Percentiles rank a stretch among this genome's conserved stretches.
Conservation (phyloP, 2,797 vertebrate species). For the Sciurus vulgaris region DNA sequence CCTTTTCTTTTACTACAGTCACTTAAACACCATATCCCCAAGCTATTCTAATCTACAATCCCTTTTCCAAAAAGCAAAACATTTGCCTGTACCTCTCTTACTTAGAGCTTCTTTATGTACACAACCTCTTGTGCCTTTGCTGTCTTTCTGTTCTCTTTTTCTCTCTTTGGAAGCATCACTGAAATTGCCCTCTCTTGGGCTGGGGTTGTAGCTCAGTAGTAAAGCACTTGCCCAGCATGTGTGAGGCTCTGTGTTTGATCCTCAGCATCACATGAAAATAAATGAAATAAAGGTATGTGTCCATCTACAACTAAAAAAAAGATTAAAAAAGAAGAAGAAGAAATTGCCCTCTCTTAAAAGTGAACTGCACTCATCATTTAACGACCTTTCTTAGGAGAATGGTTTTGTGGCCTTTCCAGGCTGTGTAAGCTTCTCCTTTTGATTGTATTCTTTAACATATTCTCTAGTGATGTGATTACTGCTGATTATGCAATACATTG, state of each 20-base stretch:
- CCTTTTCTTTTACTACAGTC: background rate
- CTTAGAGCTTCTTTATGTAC: background rate
- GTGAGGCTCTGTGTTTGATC: no score
- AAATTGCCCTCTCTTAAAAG: no score
- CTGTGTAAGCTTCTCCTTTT: background rate
- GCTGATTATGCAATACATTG: background rate
- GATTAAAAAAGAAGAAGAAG: no score
- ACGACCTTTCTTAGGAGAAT: background rate
- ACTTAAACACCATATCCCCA: background rate
- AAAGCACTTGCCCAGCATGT: background rate
- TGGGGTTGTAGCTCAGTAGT: no score
- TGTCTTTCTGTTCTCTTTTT: background rate
- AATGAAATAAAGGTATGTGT: no score
- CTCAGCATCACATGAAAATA: no score
- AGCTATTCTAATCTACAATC: background rate
- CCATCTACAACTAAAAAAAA: no score
- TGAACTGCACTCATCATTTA: background rate
- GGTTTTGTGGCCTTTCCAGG: background rate
- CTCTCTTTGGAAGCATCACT: background rate
- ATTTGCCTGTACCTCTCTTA: background rate
- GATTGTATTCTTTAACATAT: background rate
- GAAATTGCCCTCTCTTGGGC: background rate
- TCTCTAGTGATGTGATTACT: background rate
- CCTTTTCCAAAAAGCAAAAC: slow-evolving; percentile 11
- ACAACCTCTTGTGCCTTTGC: background rate